A percentile compares a stretch with the other conserved stretches of the same genome.
Conservation (phyloP, 2,113 vertebrate genomes). For the Thamnaconus septentrionalis region DNA sequence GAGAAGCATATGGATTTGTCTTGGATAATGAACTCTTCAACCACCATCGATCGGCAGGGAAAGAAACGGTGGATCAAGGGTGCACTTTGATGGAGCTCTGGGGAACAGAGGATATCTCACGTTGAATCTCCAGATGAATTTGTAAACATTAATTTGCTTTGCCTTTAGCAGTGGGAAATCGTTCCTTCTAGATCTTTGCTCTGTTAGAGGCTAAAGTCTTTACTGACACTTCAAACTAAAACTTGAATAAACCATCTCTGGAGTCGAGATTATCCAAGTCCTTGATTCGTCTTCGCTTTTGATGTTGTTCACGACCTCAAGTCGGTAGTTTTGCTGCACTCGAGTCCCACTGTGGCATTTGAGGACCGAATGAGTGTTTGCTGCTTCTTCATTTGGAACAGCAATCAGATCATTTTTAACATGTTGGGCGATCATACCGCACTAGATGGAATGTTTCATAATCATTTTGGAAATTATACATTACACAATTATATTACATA, state of each 20-base stretch:
- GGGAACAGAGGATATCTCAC: slow-evolving; percentile 35
- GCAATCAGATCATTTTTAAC: too few relatives aligned
- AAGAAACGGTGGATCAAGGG: slow-evolving; percentile 42
- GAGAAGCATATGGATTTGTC: slow-evolving; percentile 58
- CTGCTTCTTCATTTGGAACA: not conserved
- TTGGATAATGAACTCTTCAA: slow-evolving; percentile 70
- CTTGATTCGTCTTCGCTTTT: slow-evolving; percentile 9
- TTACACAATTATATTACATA: too few relatives aligned
- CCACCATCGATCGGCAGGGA: slow-evolving; percentile 57
- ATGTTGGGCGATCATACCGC: too few relatives aligned
- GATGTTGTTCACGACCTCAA: slow-evolving; percentile 30
- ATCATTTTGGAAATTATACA: too few relatives aligned
- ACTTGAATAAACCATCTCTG: slow-evolving; percentile 23
- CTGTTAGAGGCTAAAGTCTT: too few relatives aligned
- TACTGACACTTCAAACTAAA: not conserved
- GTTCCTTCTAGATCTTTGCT: slow-evolving; percentile 13
- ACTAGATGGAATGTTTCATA: too few relatives aligned
- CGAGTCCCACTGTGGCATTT: too few relatives aligned
- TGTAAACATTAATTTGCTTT: slow-evolving; percentile 44
- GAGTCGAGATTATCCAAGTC: slow-evolving; percentile 6
- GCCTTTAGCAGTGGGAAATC: slow-evolving; percentile 29
- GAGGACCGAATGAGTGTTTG: not conserved
- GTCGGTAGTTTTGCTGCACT: not conserved
- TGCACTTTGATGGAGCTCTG: slow-evolving; percentile 38
- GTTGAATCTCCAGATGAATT: slow-evolving; percentile 36